Evolutionary conservation across 2,888 invertebrate genomes (phyloP).

Genomic region (Lochmaea capreae): DNA sequence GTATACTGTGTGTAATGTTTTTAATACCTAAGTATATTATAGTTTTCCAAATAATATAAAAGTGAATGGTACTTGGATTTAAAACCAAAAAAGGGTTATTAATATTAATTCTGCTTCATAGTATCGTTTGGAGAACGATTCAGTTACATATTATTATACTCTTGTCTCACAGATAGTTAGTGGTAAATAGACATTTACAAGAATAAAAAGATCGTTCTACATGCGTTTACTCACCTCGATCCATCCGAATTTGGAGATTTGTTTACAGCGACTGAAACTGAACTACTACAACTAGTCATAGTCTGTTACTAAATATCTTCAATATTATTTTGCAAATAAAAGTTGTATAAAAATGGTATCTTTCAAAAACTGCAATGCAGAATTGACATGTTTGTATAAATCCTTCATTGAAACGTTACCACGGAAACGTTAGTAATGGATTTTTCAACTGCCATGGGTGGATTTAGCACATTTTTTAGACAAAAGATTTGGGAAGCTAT

Average conservation of each 20-base stretch:
- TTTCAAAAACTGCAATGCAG: conserved; percentile 59
- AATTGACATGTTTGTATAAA: conserved; percentile 60
- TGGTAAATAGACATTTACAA: not conserved
- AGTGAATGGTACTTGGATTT: too few species aligned
- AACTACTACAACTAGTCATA: conserved; percentile 54
- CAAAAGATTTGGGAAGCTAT: not conserved
- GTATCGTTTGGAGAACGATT: too few species aligned
- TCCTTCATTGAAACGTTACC: conserved; percentile 49
- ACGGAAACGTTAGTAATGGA: conserved; percentile 46
- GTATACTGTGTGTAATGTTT: too few species aligned
- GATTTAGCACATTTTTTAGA: not conserved
- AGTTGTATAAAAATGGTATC: conserved; percentile 47
- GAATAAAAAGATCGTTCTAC: not conserved
- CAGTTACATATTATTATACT: not conserved
- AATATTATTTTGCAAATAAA: conserved; percentile 41
- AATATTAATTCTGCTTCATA: too few species aligned
- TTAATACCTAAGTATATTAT: too few species aligned
- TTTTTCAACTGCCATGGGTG: not conserved
- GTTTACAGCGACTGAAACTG: conserved; percentile 47
- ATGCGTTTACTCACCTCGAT: conserved; percentile 45
- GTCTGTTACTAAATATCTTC: conserved; percentile 41
- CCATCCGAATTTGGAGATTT: conserved; percentile 49
- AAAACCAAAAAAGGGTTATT: too few species aligned
- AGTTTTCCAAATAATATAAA: too few species aligned
- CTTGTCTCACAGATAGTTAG: not conserved